Evolutionary conservation across 2,888 invertebrate genomes (phyloP).

Genomic region (Ischnura elegans): DNA sequence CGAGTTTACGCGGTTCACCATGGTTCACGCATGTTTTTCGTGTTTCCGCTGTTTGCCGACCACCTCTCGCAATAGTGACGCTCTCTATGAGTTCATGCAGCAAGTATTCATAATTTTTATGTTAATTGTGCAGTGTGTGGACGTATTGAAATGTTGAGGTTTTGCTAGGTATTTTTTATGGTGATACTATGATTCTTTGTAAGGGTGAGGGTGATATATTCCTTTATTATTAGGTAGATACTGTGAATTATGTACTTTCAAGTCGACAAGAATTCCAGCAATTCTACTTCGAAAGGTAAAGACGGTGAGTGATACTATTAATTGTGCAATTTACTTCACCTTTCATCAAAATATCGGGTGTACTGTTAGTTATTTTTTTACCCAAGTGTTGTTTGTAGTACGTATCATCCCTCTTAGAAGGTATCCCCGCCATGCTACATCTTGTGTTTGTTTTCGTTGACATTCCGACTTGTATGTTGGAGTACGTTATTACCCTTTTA

Average conservation of each 20-base stretch:
- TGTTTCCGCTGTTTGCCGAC: not conserved
- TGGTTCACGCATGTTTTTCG: not conserved
- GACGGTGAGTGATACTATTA: slow-evolving; percentile 73
- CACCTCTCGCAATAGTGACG: slow-evolving; percentile 27
- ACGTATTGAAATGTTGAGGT: slow-evolving; percentile 56
- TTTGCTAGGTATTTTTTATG: slow-evolving; percentile 30
- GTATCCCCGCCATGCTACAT: not conserved
- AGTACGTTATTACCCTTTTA: not conserved
- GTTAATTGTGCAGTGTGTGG: slow-evolving; percentile 63
- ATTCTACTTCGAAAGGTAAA: slow-evolving; percentile 74
- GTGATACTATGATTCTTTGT: slow-evolving; percentile 54
- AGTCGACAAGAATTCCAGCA: slow-evolving; percentile 74
- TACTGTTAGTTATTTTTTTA: not conserved
- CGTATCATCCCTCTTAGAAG: not conserved
- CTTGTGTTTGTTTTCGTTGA: not conserved
- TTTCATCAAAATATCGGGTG: not conserved
- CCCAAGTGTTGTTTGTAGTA: not conserved
- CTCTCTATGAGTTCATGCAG: slow-evolving; percentile 30
- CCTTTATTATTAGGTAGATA: slow-evolving; percentile 51
- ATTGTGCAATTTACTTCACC: not conserved
- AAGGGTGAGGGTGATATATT: slow-evolving; percentile 53
- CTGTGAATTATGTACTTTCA: slow-evolving; percentile 74
- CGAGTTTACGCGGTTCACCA: no score
- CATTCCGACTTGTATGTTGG: not conserved
- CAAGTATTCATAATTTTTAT: slow-evolving; percentile 62